Percentiles rank a stretch among this genome's conserved stretches.
phyloP scores from a whole-genome alignment of 1,140 invertebrate genomes.

The Drosophila simulans region DNA sequence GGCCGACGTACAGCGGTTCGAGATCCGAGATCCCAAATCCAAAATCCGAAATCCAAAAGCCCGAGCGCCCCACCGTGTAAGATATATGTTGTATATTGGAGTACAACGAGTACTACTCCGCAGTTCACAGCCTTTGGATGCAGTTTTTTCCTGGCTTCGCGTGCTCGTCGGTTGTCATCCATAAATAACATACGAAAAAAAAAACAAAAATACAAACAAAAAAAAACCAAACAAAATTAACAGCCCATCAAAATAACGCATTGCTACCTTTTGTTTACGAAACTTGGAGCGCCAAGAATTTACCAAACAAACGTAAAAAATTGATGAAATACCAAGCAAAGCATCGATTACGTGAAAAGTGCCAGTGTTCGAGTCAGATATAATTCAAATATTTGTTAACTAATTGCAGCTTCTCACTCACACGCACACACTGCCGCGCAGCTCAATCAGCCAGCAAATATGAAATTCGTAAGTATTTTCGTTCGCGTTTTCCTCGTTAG shows the following conservation, averaged over 20 bases:
- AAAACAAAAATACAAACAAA: conserved; percentile 10
- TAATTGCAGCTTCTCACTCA: conserved; percentile 66
- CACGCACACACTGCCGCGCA: conserved; percentile 26
- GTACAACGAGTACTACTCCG: conserved; percentile 14
- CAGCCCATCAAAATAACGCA: conserved; percentile 30
- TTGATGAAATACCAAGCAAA: conserved; percentile 18
- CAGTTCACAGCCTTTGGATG: conserved; percentile 37
- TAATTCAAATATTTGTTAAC: conserved; percentile 76
- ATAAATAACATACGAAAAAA: conserved; percentile 14
- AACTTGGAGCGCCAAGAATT: conserved; percentile 32
- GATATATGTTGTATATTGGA: conserved; percentile 20
- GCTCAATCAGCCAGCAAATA: conserved; percentile 65
- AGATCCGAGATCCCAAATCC: conserved; percentile 38
- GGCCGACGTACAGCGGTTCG: conserved; percentile 52
- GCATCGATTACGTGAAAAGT: conserved; percentile 37
- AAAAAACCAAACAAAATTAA: neutral
- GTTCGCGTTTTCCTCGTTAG: conserved; percentile 9
- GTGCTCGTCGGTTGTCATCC: conserved; percentile 43
- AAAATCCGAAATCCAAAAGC: conserved; percentile 17
- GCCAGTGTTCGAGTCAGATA: conserved; percentile 58
- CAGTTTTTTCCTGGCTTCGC: conserved; percentile 55
- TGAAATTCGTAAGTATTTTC: conserved; percentile 80
- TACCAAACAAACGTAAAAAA: conserved; percentile 28
- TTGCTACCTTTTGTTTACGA: conserved; percentile 53
- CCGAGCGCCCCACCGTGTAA: conserved; percentile 41